Evolutionary conservation across 1,140 invertebrate genomes (phyloP).

Genomic region (Hypothenemus hampei): DNA sequence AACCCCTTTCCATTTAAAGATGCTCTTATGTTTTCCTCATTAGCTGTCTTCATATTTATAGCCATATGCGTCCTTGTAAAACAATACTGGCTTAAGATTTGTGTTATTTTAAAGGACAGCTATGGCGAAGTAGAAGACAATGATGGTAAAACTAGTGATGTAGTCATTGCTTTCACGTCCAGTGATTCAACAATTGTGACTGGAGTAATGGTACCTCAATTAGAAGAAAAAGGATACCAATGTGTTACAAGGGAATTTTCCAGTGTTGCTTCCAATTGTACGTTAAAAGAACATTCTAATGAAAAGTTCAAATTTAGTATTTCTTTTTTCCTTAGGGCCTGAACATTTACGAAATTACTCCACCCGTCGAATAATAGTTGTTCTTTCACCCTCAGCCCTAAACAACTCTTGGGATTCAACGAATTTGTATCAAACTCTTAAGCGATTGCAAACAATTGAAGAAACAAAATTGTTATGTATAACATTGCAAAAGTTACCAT

Average conservation of each 20-base stretch:
- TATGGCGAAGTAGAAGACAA: slow-evolving; percentile 38
- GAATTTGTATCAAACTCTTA: slow-evolving; percentile 37
- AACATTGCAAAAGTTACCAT: slow-evolving; percentile 37
- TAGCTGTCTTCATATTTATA: slow-evolving; percentile 28
- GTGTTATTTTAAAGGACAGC: slow-evolving; percentile 39
- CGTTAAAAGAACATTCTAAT: slow-evolving; percentile 19
- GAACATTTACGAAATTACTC: slow-evolving; percentile 31
- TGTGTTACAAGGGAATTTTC: slow-evolving; percentile 35
- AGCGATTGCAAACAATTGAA: slow-evolving; percentile 36
- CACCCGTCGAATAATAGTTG: slow-evolving; percentile 34
- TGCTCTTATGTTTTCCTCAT: slow-evolving; percentile 28
- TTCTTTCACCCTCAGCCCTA: slow-evolving; percentile 38
- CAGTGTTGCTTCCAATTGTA: slow-evolving; percentile 35
- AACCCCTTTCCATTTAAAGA: slow-evolving; percentile 40
- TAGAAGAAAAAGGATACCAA: slow-evolving; percentile 39
- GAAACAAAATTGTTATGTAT: slow-evolving; percentile 35
- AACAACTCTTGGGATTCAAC: slow-evolving; percentile 37
- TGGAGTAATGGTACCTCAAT: slow-evolving; percentile 38
- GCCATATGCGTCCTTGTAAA: slow-evolving; percentile 33
- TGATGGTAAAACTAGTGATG: slow-evolving; percentile 42
- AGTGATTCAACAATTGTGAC: slow-evolving; percentile 40
- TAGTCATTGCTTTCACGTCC: slow-evolving; percentile 38
- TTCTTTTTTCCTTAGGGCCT: slow-evolving; percentile 33
- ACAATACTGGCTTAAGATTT: slow-evolving; percentile 36
- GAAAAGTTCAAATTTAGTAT: not conserved